These are phyloP conservation scores for Asobara japonica DNA, from an alignment of 1,140 invertebrate species.

Conservation along the genomic window DNA sequence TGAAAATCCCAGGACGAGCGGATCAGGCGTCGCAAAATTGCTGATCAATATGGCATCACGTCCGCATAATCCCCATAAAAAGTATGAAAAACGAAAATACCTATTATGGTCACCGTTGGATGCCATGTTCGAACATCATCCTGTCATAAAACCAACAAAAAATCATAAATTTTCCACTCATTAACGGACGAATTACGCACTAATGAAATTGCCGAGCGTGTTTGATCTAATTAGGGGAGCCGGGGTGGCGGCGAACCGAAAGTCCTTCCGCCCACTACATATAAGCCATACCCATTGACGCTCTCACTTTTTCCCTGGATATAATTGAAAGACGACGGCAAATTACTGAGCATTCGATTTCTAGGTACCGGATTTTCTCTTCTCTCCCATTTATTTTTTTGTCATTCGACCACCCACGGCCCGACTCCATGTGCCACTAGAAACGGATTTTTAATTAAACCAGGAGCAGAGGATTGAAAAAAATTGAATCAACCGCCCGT, in stretches of 20 bases:
- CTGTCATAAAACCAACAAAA: background rate
- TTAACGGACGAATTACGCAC: constrained; percentile 34
- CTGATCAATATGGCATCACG: background rate
- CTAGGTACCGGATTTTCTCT: constrained; percentile 13
- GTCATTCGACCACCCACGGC: background rate
- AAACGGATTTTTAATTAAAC: constrained; percentile 33
- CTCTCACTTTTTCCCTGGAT: constrained; percentile 8
- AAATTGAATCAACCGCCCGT: background rate
- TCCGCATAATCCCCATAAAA: background rate
- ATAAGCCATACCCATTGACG: no score
- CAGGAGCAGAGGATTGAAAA: background rate
- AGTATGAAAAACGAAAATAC: background rate
- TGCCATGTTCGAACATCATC: background rate
- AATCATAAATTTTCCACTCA: background rate
- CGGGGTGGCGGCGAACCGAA: background rate
- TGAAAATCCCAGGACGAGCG: no score
- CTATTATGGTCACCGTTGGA: background rate
- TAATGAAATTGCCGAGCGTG: constrained; percentile 44
- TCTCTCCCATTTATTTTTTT: background rate
- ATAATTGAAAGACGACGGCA: constrained; percentile 46
- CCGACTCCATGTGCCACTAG: background rate
- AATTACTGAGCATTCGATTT: constrained; percentile 35
- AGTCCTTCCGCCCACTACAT: background rate
- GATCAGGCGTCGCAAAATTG: no score
- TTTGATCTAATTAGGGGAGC: constrained; percentile 41